These are phyloP conservation scores for Clostera curtula DNA, from an alignment of 2,888 invertebrate genomes.

Conservation along the genomic window DNA sequence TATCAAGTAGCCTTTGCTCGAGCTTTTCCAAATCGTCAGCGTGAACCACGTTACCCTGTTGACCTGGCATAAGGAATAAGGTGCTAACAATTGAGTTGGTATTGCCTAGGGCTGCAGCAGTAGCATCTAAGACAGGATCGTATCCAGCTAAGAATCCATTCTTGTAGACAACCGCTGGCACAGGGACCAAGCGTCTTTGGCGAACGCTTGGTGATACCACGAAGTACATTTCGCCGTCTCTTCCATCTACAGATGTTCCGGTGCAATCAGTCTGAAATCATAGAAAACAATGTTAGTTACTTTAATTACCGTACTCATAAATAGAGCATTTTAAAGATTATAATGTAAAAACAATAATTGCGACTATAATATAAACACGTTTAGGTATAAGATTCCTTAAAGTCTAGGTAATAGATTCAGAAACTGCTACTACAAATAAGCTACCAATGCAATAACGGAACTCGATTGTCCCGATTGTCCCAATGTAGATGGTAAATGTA, in stretches of 20 bases:
- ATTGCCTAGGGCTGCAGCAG: conserved; percentile 84
- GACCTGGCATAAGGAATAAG: conserved; percentile 89
- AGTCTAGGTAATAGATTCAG: too few relatives aligned
- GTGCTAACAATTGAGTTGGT: conserved; percentile 83
- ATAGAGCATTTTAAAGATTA: too few relatives aligned
- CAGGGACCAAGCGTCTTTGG: conserved; percentile 86
- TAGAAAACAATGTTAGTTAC: conserved; percentile 5
- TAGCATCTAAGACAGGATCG: conserved; percentile 88
- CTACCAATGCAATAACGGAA: too few relatives aligned
- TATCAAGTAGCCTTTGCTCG: conserved; percentile 80
- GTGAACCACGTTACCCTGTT: conserved; percentile 86
- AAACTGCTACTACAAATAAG: too few relatives aligned
- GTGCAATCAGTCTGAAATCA: conserved; percentile 87
- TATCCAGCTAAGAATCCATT: conserved; percentile 88
- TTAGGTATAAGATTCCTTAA: too few relatives aligned
- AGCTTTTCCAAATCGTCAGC: conserved; percentile 85
- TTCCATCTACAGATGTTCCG: conserved; percentile 81
- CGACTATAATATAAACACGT: too few relatives aligned
- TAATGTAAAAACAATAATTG: too few relatives aligned
- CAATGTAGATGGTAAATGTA: too few relatives aligned
- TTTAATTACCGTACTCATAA: too few relatives aligned
- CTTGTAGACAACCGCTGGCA: conserved; percentile 87
- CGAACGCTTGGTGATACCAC: conserved; percentile 87
- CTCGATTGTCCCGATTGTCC: too few relatives aligned
- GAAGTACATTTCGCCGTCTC: conserved; percentile 91